Conservation (phyloP, 2,888 invertebrate species). For the Lasioglossum zephyrum region DNA sequence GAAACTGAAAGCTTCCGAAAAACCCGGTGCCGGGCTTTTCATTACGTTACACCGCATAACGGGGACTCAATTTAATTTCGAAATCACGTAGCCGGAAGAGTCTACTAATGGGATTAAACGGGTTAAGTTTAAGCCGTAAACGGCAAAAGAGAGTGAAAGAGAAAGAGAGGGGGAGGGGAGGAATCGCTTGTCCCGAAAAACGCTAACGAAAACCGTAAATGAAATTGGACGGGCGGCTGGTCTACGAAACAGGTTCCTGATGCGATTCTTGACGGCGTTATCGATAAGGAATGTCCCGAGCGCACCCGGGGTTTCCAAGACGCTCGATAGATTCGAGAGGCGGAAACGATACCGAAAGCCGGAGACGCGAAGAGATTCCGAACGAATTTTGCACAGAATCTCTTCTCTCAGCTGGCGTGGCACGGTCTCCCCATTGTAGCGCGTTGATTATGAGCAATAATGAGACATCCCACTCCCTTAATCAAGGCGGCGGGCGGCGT, state of each 20-base stretch:
- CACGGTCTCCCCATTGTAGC: constrained; percentile 70
- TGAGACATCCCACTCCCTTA: constrained; percentile 73
- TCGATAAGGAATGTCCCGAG: not conserved
- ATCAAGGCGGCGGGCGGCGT: constrained; percentile 63
- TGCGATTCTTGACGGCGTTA: not conserved
- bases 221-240: constrained; percentile 14
- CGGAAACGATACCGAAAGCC: not conserved
- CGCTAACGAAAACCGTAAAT: constrained; percentile 26
- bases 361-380: constrained; percentile 7
- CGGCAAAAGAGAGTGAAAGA: not conserved
- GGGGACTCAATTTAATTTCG: constrained; percentile 36
- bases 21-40: constrained; percentile 13
- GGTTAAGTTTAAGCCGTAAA: constrained; percentile 17
- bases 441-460: constrained; percentile 82
- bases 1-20: constrained; percentile 7
- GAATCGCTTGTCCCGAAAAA: constrained; percentile 25
- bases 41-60: constrained; percentile 21
- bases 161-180: not conserved
- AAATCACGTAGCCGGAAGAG: constrained; percentile 18
- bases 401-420: constrained; percentile 25
- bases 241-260: not conserved
- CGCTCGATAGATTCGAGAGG: constrained; percentile 5
- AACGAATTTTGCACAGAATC: constrained; percentile 47
- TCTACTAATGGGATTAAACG: constrained; percentile 31
- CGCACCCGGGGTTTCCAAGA: not conserved